phyloP scores from a whole-genome alignment of 2,888 invertebrate species.

The Rhamnusium bicolor region DNA sequence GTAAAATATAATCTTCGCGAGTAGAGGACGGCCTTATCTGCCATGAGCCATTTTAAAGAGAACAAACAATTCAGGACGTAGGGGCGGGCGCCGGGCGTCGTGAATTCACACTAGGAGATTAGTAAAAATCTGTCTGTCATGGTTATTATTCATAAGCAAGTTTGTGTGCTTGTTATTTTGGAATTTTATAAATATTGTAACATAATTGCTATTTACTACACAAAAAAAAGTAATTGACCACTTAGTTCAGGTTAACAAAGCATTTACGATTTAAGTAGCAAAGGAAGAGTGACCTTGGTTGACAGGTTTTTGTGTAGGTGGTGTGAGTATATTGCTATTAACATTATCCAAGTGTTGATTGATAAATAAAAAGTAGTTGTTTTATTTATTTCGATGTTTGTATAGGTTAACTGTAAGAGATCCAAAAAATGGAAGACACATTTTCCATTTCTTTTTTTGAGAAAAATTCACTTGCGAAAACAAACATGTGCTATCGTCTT shows the following conservation, averaged over 20 bases:
- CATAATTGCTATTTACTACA: not conserved
- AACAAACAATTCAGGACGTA: constrained; percentile 40
- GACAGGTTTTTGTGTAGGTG: not conserved
- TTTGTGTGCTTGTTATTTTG: too few relatives aligned
- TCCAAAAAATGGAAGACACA: too few relatives aligned
- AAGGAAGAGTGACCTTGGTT: not conserved
- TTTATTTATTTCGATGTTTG: too few relatives aligned
- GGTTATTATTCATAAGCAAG: not conserved
- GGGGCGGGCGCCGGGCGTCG: constrained; percentile 25
- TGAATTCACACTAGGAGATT: constrained; percentile 40
- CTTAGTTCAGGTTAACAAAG: not conserved
- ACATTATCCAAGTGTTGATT: not conserved
- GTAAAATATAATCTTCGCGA: constrained; percentile 44
- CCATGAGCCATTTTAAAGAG: constrained; percentile 35
- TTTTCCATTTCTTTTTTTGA: too few relatives aligned
- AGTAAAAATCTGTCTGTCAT: constrained; percentile 24
- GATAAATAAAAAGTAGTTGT: not conserved
- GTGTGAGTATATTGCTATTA: not conserved
- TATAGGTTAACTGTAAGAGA: too few relatives aligned
- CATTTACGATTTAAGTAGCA: not conserved
- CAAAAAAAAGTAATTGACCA: not conserved
- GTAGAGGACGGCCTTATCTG: constrained; percentile 41
- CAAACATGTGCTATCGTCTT: too few relatives aligned
- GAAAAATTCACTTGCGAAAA: too few relatives aligned
- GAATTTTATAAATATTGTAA: not conserved